Percentiles rank a stretch among this genome's conserved stretches.
Evolutionary conservation across 1,140 invertebrate genomes (phyloP).

Genomic region (Brachionus koreanus): DNA sequence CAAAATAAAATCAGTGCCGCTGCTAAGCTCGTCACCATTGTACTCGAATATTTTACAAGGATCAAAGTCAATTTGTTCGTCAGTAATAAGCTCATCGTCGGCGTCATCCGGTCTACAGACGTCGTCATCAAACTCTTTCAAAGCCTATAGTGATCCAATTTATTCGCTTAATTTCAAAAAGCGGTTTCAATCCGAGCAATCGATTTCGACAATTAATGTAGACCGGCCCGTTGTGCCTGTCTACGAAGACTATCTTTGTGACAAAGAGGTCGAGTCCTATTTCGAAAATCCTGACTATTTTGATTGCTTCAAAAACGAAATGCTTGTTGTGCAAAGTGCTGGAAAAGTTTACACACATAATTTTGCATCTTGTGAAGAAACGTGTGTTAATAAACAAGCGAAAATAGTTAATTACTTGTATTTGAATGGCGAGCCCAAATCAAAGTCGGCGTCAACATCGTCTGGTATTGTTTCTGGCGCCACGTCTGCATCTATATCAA

Average conservation of each 20-base stretch:
- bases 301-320: not conserved
- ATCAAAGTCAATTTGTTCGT: not conserved
- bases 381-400: not conserved
- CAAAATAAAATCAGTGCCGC: not conserved
- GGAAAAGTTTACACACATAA: not conserved
- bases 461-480: not conserved
- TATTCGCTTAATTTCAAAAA: not conserved
- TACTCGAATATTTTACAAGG: not conserved
- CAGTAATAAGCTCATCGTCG: not conserved
- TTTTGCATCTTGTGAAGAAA: not conserved
- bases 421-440: not conserved
- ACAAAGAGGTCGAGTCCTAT: slow-evolving; percentile 32
- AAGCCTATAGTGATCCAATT: not conserved
- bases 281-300: slow-evolving; percentile 24
- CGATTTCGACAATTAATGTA: not conserved
- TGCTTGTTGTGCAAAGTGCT: not conserved
- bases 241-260: slow-evolving; percentile 37
- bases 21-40: slow-evolving; percentile 7
- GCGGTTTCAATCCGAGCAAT: not conserved
- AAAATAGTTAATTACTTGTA: not conserved
- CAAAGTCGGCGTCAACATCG: not conserved
- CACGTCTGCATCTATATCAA: not conserved
- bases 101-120: not conserved
- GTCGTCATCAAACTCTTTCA: not conserved
- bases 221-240: not conserved